A percentile compares a stretch with the other conserved stretches of the same genome.
phyloP scores from a whole-genome alignment of 2,888 invertebrate genomes.

The Pammene fasciana region DNA sequence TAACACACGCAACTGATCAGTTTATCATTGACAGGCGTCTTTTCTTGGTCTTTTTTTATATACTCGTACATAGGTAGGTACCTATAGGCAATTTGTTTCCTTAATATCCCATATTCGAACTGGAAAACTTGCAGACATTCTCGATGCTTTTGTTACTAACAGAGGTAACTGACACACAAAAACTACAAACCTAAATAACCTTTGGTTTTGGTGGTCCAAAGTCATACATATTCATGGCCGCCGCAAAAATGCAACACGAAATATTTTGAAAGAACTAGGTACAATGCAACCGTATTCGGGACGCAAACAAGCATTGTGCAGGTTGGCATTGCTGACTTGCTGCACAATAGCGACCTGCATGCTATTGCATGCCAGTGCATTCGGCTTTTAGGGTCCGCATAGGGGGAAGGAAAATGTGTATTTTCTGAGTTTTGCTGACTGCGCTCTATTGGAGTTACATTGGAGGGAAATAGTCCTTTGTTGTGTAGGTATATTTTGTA shows the following conservation, averaged over 20 bases:
- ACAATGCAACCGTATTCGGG: constrained; percentile 29
- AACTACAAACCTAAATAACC: background rate
- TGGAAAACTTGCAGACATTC: too few species aligned
- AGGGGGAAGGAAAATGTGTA: constrained; percentile 3
- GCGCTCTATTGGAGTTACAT: background rate
- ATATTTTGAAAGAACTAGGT: constrained; percentile 14
- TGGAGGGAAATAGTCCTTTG: too few species aligned
- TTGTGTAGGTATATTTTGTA: too few species aligned
- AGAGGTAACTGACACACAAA: background rate
- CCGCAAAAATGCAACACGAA: constrained; percentile 1
- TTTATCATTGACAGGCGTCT: too few species aligned
- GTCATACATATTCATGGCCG: background rate
- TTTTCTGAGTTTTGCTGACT: constrained; percentile 17
- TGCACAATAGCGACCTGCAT: constrained; percentile 28
- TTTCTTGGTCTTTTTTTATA: too few species aligned
- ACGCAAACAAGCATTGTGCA: constrained; percentile 33
- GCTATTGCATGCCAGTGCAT: constrained; percentile 14
- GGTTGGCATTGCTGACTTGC: constrained; percentile 22
- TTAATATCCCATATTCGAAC: too few species aligned
- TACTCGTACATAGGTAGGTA: too few species aligned
- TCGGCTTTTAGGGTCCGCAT: constrained; percentile 13
- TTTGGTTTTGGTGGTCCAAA: background rate
- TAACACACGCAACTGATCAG: too few species aligned
- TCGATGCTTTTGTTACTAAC: too few species aligned
- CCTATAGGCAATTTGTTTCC: too few species aligned